Percentiles rank a stretch among this genome's conserved stretches.
phyloP scores from a whole-genome alignment of 1,140 invertebrate species.

The Eumaeus atala region DNA sequence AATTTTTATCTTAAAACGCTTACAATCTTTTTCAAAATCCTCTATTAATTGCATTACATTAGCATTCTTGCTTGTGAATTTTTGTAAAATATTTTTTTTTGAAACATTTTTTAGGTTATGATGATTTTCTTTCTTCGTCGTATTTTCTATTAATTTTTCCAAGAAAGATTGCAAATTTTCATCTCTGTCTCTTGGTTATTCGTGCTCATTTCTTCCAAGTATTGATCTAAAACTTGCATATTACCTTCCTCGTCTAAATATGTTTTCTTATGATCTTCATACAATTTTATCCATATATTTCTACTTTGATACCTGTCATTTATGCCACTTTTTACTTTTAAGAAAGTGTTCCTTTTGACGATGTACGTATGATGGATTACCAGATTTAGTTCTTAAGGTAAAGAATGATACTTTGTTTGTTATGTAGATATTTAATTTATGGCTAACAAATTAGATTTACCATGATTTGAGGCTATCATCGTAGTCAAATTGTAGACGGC shows the following conservation, averaged over 20 bases:
- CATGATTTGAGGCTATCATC: too few species aligned
- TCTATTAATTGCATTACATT: too few species aligned
- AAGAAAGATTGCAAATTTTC: too few species aligned
- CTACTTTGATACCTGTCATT: constrained; percentile 23
- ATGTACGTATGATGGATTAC: constrained; percentile 25
- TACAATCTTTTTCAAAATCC: too few species aligned
- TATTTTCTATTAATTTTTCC: too few species aligned
- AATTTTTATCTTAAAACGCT: too few species aligned
- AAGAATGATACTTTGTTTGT: constrained; percentile 18
- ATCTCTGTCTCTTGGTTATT: too few species aligned
- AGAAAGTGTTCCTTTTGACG: constrained; percentile 21
- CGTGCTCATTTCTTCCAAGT: constrained; percentile 28
- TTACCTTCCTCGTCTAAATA: constrained; percentile 28
- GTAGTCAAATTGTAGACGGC: background rate
- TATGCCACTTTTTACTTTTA: constrained; percentile 28
- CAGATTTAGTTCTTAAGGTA: constrained; percentile 26
- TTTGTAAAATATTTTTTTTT: too few species aligned
- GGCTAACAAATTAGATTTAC: too few species aligned
- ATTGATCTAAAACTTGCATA: constrained; percentile 29
- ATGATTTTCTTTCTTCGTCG: too few species aligned
- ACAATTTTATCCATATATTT: constrained; percentile 29
- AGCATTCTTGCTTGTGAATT: too few species aligned
- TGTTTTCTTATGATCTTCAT: constrained; percentile 24
- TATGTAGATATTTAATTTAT: constrained; percentile 1
- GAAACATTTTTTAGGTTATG: too few species aligned